A percentile compares a stretch with the other conserved stretches of the same genome.
phyloP scores from a whole-genome alignment of 2,888 invertebrate species.

The Morpho deidamia region DNA sequence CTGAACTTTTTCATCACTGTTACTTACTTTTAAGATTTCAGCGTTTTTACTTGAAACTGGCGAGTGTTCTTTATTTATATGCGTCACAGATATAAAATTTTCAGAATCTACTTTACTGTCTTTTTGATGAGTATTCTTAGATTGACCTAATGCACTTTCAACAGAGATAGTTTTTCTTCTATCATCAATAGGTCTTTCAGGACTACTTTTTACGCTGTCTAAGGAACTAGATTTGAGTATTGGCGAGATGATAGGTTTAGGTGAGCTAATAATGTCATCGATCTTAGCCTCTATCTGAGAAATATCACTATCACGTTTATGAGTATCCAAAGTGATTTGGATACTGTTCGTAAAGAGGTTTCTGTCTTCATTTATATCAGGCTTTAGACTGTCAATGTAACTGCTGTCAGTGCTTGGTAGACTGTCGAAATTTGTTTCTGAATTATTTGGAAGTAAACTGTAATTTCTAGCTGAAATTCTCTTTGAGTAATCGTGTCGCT shows the following conservation, averaged over 20 bases:
- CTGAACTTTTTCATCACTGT: conserved; percentile 58
- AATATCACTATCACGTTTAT: conserved; percentile 70
- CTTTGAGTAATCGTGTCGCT: conserved; percentile 59
- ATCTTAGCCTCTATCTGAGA: conserved; percentile 77
- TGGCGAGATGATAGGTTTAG: conserved; percentile 69
- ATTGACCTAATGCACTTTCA: conserved; percentile 59
- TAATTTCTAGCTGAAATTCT: conserved; percentile 66
- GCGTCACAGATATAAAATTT: conserved; percentile 76
- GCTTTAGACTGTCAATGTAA: conserved; percentile 69
- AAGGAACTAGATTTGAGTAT: conserved; percentile 76
- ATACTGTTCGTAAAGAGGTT: conserved; percentile 65
- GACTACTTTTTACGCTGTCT: conserved; percentile 79
- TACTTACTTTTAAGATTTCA: conserved; percentile 48
- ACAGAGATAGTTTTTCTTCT: conserved; percentile 72
- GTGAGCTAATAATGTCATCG: conserved; percentile 74
- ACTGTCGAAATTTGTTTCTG: conserved; percentile 65
- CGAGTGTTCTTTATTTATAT: conserved; percentile 71
- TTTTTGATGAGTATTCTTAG: conserved; percentile 35
- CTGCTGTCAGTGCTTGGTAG: conserved; percentile 70
- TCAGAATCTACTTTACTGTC: conserved; percentile 54
- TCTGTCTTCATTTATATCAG: conserved; percentile 55
- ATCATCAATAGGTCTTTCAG: conserved; percentile 65
- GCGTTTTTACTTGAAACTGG: conserved; percentile 34
- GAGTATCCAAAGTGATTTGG: conserved; percentile 54
- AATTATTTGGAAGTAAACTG: conserved; percentile 46